phyloP scores from a whole-genome alignment of 2,113 vertebrate species.

The Meleagris gallopavo region DNA sequence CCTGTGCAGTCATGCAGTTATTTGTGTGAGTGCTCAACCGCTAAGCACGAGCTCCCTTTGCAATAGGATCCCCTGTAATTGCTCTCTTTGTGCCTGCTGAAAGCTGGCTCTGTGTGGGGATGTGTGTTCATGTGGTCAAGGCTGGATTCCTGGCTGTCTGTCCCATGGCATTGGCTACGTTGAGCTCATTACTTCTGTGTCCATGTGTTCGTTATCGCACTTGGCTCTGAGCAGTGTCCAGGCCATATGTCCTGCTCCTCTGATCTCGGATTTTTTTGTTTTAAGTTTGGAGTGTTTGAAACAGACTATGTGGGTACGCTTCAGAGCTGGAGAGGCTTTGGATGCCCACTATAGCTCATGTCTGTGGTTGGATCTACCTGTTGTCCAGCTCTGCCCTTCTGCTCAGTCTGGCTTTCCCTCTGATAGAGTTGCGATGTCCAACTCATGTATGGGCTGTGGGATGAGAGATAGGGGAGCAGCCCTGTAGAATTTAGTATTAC shows the following conservation, averaged over 20 bases:
- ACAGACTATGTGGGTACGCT: not conserved
- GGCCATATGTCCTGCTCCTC: not conserved
- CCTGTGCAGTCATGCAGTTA: not conserved
- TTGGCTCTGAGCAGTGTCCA: not conserved
- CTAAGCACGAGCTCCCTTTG: not conserved
- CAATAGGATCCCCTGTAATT: not conserved
- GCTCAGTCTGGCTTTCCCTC: not conserved
- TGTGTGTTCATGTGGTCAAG: rapidly evolving
- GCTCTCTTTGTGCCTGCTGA: rapidly evolving
- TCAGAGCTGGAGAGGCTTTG: not conserved
- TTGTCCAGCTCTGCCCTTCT: not conserved
- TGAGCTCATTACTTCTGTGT: not conserved
- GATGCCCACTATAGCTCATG: not conserved
- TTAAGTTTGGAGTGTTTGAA: not conserved
- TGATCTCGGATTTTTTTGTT: not conserved
- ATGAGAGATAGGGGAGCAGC: not conserved
- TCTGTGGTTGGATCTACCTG: not conserved
- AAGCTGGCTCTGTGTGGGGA: not conserved
- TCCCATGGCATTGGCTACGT: not conserved
- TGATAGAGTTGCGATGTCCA: not conserved
- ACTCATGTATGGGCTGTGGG: not conserved
- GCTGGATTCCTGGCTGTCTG: not conserved
- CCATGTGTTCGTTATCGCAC: not conserved
- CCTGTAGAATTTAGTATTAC: too few species aligned
- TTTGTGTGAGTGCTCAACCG: rapidly evolving